Percentiles rank a stretch among this genome's conserved stretches.
phyloP scores from a whole-genome alignment of 2,888 invertebrate genomes.

The Rhagophthalmus giganteus region DNA sequence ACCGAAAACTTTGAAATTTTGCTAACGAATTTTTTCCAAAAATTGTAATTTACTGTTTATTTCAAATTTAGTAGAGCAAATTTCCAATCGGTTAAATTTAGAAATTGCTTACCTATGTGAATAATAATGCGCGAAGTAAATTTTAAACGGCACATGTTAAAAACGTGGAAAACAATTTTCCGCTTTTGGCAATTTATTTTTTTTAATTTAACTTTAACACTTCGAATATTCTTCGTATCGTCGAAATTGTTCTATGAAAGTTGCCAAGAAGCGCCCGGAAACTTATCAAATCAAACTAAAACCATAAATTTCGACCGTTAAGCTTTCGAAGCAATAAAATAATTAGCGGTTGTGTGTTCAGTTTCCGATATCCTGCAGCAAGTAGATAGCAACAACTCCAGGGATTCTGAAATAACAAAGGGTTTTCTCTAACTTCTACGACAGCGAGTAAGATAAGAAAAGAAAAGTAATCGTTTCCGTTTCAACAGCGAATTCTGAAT shows the following conservation, averaged over 20 bases:
- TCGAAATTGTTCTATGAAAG: neutral
- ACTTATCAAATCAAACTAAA: conserved; percentile 4
- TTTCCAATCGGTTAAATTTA: too few species aligned
- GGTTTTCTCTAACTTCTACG: conserved; percentile 2
- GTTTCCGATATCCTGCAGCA: conserved; percentile 10
- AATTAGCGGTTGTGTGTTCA: conserved; percentile 12
- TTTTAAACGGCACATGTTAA: too few species aligned
- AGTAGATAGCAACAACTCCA: conserved; percentile 9
- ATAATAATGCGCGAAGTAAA: too few species aligned
- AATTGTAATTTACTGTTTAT: too few species aligned
- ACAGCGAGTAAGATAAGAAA: conserved; percentile 2
- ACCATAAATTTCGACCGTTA: conserved; percentile 6
- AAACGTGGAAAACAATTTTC: too few species aligned
- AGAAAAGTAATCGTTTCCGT: conserved; percentile 4
- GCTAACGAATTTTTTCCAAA: too few species aligned
- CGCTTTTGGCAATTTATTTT: neutral
- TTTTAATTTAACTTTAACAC: neutral
- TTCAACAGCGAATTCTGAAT: conserved; percentile 4
- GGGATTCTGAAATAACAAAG: conserved; percentile 6
- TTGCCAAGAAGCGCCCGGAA: neutral
- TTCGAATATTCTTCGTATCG: too few species aligned
- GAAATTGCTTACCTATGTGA: too few species aligned
- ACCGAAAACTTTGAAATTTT: too few species aligned
- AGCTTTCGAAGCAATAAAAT: conserved; percentile 10
- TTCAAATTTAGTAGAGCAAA: too few species aligned